Conservation (phyloP, 2,797 vertebrate species). For the Rhadinocentrus ornatus region DNA sequence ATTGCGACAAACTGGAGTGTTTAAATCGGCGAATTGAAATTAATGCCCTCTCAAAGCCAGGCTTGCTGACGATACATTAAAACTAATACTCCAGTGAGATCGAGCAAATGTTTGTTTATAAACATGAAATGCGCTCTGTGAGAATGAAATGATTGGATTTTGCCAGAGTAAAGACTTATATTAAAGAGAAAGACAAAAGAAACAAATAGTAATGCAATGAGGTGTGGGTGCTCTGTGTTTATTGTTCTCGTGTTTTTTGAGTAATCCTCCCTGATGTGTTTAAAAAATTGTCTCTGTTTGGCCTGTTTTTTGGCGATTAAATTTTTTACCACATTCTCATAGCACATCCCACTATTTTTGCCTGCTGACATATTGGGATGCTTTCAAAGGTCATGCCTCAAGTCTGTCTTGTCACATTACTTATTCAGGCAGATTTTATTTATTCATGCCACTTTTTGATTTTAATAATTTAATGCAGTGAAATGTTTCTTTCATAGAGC, state of each 20-base stretch:
- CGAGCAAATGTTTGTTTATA: slow-evolving; percentile 95
- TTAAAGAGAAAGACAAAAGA: slow-evolving; percentile 65
- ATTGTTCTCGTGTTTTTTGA: slow-evolving; percentile 54
- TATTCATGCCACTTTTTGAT: slow-evolving; percentile 83
- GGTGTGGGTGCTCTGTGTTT: slow-evolving; percentile 49
- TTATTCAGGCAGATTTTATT: slow-evolving; percentile 80
- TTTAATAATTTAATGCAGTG: slow-evolving; percentile 79
- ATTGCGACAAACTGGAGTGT: slow-evolving; percentile 94
- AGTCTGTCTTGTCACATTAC: slow-evolving; percentile 78
- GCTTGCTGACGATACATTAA: slow-evolving; percentile 93
- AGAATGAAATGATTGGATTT: slow-evolving; percentile 80
- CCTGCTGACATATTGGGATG: slow-evolving; percentile 68
- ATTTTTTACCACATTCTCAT: slow-evolving; percentile 25
- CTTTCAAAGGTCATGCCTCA: slow-evolving; percentile 78
- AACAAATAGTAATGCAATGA: slow-evolving; percentile 62
- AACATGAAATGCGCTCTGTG: slow-evolving; percentile 84
- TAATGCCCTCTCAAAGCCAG: slow-evolving; percentile 92
- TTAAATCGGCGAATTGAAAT: slow-evolving; percentile 98
- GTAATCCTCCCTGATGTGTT: slow-evolving; percentile 43
- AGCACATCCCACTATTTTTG: slow-evolving; percentile 37
- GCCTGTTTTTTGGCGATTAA: not conserved
- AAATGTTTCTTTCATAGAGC: slow-evolving; percentile 76
- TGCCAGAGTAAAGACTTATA: slow-evolving; percentile 74
- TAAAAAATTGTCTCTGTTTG: slow-evolving; percentile 27
- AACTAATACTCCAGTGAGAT: slow-evolving; percentile 89